These are phyloP conservation scores for Nyctereutes procyonoides DNA, from an alignment of 2,113 vertebrate species.

Conservation along the genomic window DNA sequence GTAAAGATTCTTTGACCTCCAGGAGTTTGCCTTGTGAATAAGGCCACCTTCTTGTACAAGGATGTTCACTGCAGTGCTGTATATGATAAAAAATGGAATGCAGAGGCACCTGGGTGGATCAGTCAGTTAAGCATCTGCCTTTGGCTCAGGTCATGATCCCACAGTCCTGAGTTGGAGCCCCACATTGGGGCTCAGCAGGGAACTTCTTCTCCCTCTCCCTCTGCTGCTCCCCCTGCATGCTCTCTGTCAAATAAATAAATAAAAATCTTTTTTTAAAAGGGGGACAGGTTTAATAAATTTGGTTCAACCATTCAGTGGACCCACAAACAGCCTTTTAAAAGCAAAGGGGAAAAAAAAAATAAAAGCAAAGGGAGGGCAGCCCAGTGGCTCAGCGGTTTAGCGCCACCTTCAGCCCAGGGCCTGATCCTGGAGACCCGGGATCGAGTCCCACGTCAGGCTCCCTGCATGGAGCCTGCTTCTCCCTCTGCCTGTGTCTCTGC, in stretches of 20 bases:
- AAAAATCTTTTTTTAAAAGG: neutral
- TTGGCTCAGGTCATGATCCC: too few species aligned
- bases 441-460: too few species aligned
- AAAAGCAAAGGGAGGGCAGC: neutral
- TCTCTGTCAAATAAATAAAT: neutral
- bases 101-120: neutral
- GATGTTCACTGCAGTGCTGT: accelerated
- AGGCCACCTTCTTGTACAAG: neutral
- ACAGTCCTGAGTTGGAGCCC: neutral
- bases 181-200: neutral
- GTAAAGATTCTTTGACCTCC: neutral
- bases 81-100: neutral
- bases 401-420: too few species aligned
- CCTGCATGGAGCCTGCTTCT: too few species aligned
- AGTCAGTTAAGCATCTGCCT: neutral
- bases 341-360: too few species aligned
- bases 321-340: neutral
- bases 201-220: too few species aligned
- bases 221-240: too few species aligned
- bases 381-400: too few species aligned
- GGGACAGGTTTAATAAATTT: neutral
- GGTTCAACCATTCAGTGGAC: neutral
- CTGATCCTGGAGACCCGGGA: too few species aligned
- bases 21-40: neutral
- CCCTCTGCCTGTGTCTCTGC: too few species aligned